Conservation (phyloP, 2,797 vertebrate genomes). For the Rhinogobio ventralis region DNA sequence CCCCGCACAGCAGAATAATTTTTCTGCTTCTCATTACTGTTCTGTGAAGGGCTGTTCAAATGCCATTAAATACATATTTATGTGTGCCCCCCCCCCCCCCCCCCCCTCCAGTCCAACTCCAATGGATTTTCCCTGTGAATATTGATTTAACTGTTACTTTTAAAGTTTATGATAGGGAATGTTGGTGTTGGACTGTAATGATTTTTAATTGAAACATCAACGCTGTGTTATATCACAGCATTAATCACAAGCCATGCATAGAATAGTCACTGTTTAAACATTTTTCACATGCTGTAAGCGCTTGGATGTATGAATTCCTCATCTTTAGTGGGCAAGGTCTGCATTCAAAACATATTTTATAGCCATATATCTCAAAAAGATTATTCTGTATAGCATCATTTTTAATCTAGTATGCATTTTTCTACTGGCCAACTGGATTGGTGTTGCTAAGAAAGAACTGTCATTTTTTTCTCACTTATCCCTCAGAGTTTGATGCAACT, state of each 20-base stretch:
- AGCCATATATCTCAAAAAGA: slow-evolving; percentile 27
- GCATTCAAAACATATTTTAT: neutral
- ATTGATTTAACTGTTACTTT: slow-evolving; percentile 58
- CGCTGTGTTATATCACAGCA: slow-evolving; percentile 13
- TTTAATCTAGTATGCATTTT: neutral
- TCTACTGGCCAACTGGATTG: neutral
- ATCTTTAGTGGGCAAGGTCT: neutral
- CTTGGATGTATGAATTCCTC: slow-evolving; percentile 17
- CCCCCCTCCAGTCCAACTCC: slow-evolving; percentile 11
- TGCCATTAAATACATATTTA: slow-evolving; percentile 65
- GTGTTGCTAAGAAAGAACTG: neutral
- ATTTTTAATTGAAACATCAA: slow-evolving; percentile 58
- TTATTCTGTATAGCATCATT: neutral
- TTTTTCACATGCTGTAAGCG: slow-evolving; percentile 2
- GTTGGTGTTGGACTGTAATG: slow-evolving; percentile 50
- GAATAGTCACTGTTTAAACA: slow-evolving; percentile 12
- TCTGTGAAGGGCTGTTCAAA: slow-evolving; percentile 55
- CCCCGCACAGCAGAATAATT: slow-evolving; percentile 56
- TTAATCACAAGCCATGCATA: slow-evolving; percentile 52
- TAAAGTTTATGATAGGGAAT: slow-evolving; percentile 47
- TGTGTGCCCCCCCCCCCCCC: slow-evolving; percentile 31
- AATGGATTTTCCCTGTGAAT: slow-evolving; percentile 53
- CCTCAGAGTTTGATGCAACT: neutral
- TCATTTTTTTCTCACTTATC: neutral
- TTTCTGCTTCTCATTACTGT: slow-evolving; percentile 58